Percentiles rank a stretch among this genome's conserved stretches.
Conservation (phyloP, 2,113 vertebrate species). For the Engystomops pustulosus region DNA sequence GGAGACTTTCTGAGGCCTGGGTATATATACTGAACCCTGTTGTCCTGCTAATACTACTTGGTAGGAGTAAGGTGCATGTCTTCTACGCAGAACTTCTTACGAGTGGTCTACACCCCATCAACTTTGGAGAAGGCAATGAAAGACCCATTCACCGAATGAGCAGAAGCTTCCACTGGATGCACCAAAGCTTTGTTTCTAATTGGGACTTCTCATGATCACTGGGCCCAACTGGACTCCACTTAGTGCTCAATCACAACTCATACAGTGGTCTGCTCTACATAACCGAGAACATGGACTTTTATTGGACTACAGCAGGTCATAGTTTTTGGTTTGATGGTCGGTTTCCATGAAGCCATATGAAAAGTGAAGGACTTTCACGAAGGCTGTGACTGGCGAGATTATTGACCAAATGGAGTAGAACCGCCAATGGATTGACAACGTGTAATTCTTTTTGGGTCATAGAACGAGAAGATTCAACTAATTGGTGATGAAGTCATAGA, state of each 20-base stretch:
- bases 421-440: not conserved
- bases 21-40: not conserved
- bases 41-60: not conserved
- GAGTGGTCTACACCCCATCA: not conserved
- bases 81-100: not conserved
- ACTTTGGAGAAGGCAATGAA: not conserved
- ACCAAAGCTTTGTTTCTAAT: no score
- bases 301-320: not conserved
- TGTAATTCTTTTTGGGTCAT: not conserved
- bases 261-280: not conserved
- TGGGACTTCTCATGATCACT: no score
- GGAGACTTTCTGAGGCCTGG: not conserved
- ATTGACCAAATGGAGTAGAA: not conserved
- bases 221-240: no score
- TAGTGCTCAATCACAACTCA: no score
- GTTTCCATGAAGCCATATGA: no score
- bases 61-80: not conserved
- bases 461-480: not conserved
- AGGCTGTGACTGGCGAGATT: no score
- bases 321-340: not conserved
- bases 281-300: not conserved
- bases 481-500: not conserved
- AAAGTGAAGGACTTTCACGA: no score
- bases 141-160: no score
- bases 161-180: no score